Evolutionary conservation across 2,797 vertebrate species (phyloP).

Genomic region (Enteromius fasciolatus): DNA sequence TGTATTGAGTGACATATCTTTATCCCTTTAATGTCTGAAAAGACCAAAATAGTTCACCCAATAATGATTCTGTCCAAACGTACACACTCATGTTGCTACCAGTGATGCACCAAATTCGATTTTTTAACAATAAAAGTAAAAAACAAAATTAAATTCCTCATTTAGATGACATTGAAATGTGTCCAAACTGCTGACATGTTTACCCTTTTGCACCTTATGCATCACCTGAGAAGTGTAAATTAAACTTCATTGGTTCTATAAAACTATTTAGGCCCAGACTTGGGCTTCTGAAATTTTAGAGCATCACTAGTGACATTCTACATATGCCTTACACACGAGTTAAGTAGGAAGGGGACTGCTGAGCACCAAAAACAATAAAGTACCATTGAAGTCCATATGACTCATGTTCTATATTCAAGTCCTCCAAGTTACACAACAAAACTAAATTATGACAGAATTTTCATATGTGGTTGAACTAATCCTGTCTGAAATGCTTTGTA

Average conservation of each 20-base stretch:
- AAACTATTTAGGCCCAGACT: not conserved
- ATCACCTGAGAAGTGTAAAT: not conserved
- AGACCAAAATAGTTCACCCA: not conserved
- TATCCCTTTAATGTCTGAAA: conserved; percentile 6
- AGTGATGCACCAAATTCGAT: not conserved
- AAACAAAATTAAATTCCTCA: not conserved
- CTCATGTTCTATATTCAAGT: not conserved
- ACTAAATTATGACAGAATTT: not conserved
- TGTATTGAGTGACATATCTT: not conserved
- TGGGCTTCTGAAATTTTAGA: not conserved
- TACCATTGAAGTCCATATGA: not conserved
- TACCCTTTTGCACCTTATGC: not conserved
- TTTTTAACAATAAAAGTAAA: not conserved
- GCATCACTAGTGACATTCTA: not conserved
- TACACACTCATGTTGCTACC: not conserved
- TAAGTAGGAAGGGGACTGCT: not conserved
- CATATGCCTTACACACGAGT: not conserved
- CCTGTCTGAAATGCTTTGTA: not conserved
- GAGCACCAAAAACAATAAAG: conserved; percentile 18
- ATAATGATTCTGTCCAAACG: not conserved
- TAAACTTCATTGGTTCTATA: not conserved
- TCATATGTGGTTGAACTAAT: not conserved
- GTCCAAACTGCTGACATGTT: not conserved
- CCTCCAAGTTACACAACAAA: not conserved
- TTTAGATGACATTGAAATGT: not conserved